Evolutionary conservation across 2,888 invertebrate genomes (phyloP), one percentile per base, ranked within the genome.

Genomic region (Drosophila vallismaia): DNA sequence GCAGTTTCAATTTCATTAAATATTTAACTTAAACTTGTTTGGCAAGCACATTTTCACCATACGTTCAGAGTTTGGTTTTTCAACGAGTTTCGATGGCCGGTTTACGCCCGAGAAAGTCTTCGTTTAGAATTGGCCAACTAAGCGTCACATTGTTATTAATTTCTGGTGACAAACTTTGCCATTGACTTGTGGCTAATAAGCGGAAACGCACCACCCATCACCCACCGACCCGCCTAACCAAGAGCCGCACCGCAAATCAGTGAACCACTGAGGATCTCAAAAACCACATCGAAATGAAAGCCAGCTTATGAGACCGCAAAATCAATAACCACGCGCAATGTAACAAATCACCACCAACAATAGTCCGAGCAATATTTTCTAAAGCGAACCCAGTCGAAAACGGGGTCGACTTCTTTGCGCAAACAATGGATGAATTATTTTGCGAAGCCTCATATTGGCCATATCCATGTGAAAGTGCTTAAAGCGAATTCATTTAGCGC

Each of bases 111-210:
- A 77, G 81, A 86, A 82, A 82, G 81, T 75, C 59, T 58, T 66
- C 42, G 62, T 44, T 60, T 69, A 82, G 81, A 86, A 86, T 86
- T 80, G 84, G 64, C 81, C 86, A 82, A 86, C 81, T 84, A 69
- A 80, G 56, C 81, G 81, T 58, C 68, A 80, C 84, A 86, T 86
- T 86, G 83, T 75, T 84, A 84, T 86, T 84, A 86, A 79, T 81
- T 78, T 86, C 66, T 75, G 75, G 85, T 84, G 82, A 82, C 86
- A 82, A 86, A 78, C 75, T 76, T 68, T 78, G 82, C 60, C 79
- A 86, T 86, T 81, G 76, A 84, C 74, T 76, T 60, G 78, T 86
- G 81, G 58, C 70, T 68, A 82, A 78, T 75, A 45, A 80, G 51
- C 75, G 71, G 75, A 80, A 83, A 82, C 80, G 24, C 38, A 56